Evolutionary conservation across 2,797 vertebrate genomes (phyloP), one percentile per base, ranked within the genome.

Genomic region (Poeciliopsis gracilis): DNA sequence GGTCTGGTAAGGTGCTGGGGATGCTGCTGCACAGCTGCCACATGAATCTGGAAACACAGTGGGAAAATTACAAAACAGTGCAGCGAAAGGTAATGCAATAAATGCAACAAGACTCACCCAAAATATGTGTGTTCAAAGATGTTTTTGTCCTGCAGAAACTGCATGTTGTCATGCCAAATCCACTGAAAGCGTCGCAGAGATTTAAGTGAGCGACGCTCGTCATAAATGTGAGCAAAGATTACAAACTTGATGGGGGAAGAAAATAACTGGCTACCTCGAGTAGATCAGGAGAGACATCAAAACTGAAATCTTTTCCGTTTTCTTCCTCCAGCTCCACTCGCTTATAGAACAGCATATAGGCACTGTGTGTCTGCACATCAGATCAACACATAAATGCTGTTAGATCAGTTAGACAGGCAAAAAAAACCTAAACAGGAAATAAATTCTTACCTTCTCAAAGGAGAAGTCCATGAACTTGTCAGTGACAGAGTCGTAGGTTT

Each of bases 131-230:
- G 98, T 73, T 99, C 98, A 93, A 99, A 99, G 89, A 99, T 99
- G 86, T 99, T 99, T 94, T 99, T 99, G 92, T 99, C 98, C 95
- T 99, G 98, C 86, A 99, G 97, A 89, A 99, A 99, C 95, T 99
- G 98, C 98, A 99, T 99, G 91, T 99, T 99, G 95, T 99, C 98
- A 84, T 99, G 98, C 98, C 98, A 99, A 88, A 99, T 99, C 98
- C 98, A 99, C 98, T 99, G 91, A 78, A 91, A 85, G 47, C 84
- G 45, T 92, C n/a, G 75, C 5, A 77, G 5, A 85, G 38, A 12
- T 1, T 13, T 8, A 5, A 15, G 66, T 0, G 18, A 20, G 18
- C 4, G 66, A 53, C 38, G 28, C 18, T 49, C 30, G 10, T 13
- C 23, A 63, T 7, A 72, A 77, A 46, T 2, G 20, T 23, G 38